Evolutionary conservation across 2,113 vertebrate genomes (phyloP), one percentile per base, ranked within the genome.

Genomic region (Varanus salvator): DNA sequence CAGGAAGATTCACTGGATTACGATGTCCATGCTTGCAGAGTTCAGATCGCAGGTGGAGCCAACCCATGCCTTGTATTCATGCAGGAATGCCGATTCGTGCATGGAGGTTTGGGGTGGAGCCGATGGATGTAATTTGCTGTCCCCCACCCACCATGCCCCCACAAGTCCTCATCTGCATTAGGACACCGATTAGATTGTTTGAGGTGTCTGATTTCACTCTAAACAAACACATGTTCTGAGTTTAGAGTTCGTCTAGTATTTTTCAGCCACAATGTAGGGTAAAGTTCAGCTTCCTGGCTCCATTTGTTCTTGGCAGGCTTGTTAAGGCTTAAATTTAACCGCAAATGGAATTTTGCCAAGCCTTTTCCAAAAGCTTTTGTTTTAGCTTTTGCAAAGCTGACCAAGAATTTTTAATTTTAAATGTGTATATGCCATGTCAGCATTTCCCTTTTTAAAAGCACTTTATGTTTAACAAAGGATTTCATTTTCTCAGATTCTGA

Each of bases 271-370:
- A 95, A 92, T 92, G 88, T 95, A 95, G 96, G 88, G 93, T 95
- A 96, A 97, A 96, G 95, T 94, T 97, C 95, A 96, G 81, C 91
- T 12, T 44, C 1, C 52, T 91, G 75, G 64, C 81, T 69, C 29
- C 7, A 0, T 85, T 0, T 6, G 89, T 66, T 95, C 81, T 94
- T 97, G 95, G 94, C 93, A 95, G 83, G 86, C 82, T 9, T 0
- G 86, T 60, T 92, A 88, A 84, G 91, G 80, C 88, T 95, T 94
- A 74, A 91, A 85, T 90, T 94, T 83, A 88, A 80, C 90, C 25
- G 0, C 81, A 92, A 54, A 54, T 93, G 94, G 93, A 92, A 87
- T 80, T 80, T 21, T 78, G 71, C 86, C 77, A 88, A 3, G 2
- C 3, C 74, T 88, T 85, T 88, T 64, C 25, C 85, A 88, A 92